Percentiles rank a stretch among this genome's conserved stretches.
These are phyloP conservation scores for Acleris holmiana DNA, from an alignment of 2,888 invertebrate species.

Conservation along the genomic window DNA sequence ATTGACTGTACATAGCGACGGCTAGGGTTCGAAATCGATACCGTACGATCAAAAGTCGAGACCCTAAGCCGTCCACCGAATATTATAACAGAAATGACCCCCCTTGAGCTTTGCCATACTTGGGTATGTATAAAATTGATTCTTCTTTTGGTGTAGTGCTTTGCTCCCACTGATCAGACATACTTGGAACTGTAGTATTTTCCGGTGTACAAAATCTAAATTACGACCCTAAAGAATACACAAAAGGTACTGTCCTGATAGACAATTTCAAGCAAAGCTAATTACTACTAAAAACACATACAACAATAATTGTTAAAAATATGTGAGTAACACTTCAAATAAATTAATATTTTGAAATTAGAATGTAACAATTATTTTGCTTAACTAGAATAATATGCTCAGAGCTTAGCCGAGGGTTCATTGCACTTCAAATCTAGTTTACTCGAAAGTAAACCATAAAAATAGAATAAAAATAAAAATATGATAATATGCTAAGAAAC, in stretches of 20 bases:
- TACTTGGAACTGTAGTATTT: too few species aligned
- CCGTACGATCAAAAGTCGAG: too few species aligned
- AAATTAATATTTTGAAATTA: slow-evolving; percentile 62
- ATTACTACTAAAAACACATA: slow-evolving; percentile 42
- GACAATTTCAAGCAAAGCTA: not conserved
- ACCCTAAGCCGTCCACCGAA: too few species aligned
- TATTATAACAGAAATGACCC: too few species aligned
- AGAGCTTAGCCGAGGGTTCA: slow-evolving; percentile 76
- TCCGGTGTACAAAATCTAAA: too few species aligned
- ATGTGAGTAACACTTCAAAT: slow-evolving; percentile 74
- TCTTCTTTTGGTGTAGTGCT: too few species aligned
- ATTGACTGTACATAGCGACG: too few species aligned
- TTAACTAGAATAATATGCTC: slow-evolving; percentile 64
- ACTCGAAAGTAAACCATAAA: slow-evolving; percentile 54
- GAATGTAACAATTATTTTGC: slow-evolving; percentile 65
- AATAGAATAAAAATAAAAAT: slow-evolving; percentile 58
- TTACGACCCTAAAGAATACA: not conserved
- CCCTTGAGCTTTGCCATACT: too few species aligned
- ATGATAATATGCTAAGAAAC: slow-evolving; percentile 49
- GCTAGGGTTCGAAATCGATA: too few species aligned
- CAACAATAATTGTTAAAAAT: slow-evolving; percentile 61
- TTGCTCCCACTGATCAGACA: too few species aligned
- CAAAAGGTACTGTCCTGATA: slow-evolving; percentile 7
- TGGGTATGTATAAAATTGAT: too few species aligned
- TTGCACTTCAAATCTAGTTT: slow-evolving; percentile 70